Evolutionary conservation across 1,140 invertebrate species (phyloP).

Genomic region (Diplogasteroides magnus): DNA sequence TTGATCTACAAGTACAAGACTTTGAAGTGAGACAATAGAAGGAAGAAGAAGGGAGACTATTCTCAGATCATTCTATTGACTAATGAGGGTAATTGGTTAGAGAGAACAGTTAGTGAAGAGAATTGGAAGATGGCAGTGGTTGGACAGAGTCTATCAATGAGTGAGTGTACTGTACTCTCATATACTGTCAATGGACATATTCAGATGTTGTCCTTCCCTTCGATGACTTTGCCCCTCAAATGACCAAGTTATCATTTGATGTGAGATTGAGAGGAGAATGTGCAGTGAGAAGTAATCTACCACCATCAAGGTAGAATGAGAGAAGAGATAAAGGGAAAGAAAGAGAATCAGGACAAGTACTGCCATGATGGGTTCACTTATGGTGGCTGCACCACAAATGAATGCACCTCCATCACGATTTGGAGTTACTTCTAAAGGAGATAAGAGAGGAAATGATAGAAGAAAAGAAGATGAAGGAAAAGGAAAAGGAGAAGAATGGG

Average conservation of each 20-base stretch:
- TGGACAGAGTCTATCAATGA: constrained; percentile 42
- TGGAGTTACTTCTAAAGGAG: too few relatives aligned
- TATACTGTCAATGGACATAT: background rate
- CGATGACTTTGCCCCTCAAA: background rate
- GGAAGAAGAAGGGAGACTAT: constrained; percentile 63
- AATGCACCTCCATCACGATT: too few relatives aligned
- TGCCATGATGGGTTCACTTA: too few relatives aligned
- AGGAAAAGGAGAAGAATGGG: too few relatives aligned
- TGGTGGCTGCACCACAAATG: too few relatives aligned
- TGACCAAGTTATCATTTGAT: background rate
- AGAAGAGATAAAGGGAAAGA: too few relatives aligned
- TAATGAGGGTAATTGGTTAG: constrained; percentile 98
- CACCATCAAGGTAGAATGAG: background rate
- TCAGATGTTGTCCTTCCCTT: background rate
- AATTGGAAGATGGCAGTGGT: constrained; percentile 45
- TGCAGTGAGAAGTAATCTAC: background rate
- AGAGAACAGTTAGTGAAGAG: constrained; percentile 59
- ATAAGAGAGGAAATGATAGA: too few relatives aligned
- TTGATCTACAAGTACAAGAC: constrained; percentile 72
- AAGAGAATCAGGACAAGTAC: too few relatives aligned
- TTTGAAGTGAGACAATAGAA: background rate
- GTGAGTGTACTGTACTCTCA: background rate
- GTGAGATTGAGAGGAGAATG: background rate
- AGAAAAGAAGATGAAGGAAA: too few relatives aligned
- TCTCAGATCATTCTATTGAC: constrained; percentile 88